phyloP scores from a whole-genome alignment of 2,797 vertebrate species.

The Arremon aurantiirostris region DNA sequence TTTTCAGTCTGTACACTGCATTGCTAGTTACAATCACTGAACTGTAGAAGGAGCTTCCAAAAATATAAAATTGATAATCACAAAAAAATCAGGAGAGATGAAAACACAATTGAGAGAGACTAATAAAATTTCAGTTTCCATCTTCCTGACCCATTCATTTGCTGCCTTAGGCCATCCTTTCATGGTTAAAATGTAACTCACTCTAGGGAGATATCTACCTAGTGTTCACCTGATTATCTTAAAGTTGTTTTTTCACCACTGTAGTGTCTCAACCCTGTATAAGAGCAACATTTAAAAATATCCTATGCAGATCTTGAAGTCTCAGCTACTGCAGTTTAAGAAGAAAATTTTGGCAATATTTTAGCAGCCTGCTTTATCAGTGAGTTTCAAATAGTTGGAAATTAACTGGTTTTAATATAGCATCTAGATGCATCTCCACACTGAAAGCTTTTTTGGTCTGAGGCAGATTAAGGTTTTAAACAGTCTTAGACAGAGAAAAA shows the following conservation, averaged over 20 bases:
- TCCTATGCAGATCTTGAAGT: background rate
- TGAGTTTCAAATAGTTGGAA: constrained; percentile 24
- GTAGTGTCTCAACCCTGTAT: background rate
- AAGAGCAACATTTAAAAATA: background rate
- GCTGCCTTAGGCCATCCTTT: background rate
- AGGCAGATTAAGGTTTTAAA: constrained; percentile 24
- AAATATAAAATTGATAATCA: background rate
- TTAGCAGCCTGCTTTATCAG: background rate
- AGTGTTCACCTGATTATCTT: background rate
- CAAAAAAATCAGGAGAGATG: background rate
- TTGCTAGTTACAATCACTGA: background rate
- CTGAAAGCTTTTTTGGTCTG: constrained; percentile 20
- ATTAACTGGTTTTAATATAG: constrained; percentile 6
- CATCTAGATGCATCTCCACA: background rate
- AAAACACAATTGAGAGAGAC: background rate
- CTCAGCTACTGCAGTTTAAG: constrained; percentile 5
- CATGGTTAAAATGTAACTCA: background rate
- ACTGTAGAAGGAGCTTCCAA: background rate
- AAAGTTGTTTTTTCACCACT: background rate
- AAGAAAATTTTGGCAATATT: background rate
- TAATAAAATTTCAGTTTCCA: background rate
- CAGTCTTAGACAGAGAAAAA: constrained; percentile 19
- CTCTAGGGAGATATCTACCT: background rate
- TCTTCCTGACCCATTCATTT: background rate
- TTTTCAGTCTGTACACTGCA: background rate